A percentile compares a stretch with the other conserved stretches of the same genome.
These are phyloP conservation scores for Eclectus roratus DNA, from an alignment of 2,113 vertebrate species.

Conservation along the genomic window DNA sequence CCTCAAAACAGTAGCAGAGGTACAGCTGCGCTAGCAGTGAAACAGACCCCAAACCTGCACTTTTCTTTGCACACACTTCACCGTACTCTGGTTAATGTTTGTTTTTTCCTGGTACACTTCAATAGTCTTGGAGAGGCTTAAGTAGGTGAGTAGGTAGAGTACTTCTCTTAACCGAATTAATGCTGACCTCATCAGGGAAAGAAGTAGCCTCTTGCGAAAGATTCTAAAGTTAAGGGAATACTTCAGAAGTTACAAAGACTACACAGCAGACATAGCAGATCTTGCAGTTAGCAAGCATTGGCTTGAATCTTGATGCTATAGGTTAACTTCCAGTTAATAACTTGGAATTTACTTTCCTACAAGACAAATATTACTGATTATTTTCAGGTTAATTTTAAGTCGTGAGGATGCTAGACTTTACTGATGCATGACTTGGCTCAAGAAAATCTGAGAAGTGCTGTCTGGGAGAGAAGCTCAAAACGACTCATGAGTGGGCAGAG, in stretches of 20 bases:
- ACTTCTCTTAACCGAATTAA: not conserved
- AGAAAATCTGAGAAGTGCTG: not conserved
- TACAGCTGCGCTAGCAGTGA: rapidly evolving
- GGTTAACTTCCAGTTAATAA: not conserved
- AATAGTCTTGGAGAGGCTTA: not conserved
- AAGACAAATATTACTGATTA: not conserved
- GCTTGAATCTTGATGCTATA: not conserved
- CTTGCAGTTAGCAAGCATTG: rapidly evolving
- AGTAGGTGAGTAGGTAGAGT: not conserved
- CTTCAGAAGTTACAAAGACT: not conserved
- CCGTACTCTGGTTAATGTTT: not conserved
- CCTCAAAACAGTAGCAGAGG: not conserved
- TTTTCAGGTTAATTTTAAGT: not conserved
- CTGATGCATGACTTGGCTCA: not conserved
- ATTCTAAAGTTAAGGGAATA: not conserved
- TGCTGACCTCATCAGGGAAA: not conserved
- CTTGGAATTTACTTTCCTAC: not conserved
- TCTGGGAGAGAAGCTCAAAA: not conserved
- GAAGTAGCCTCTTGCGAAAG: not conserved
- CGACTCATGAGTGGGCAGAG: not conserved
- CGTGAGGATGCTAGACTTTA: not conserved
- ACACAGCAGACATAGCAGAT: not conserved
- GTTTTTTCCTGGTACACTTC: not conserved
- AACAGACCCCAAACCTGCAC: not conserved
- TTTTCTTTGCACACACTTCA: not conserved